These are phyloP conservation scores for Drosophila kuntzei DNA, from an alignment of 2,888 invertebrate species.

Conservation along the genomic window DNA sequence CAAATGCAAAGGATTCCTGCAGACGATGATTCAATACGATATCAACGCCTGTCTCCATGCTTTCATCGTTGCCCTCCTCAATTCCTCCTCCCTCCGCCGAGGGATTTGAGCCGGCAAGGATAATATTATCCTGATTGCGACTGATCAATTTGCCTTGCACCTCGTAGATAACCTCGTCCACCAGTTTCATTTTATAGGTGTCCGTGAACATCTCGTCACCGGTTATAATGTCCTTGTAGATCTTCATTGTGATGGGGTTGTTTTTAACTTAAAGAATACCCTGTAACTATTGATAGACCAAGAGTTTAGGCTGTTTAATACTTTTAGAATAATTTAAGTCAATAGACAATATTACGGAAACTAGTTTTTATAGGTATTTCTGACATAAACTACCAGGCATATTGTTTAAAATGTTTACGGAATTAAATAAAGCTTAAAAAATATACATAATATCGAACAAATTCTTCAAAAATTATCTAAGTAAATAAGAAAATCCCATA, in stretches of 20 bases:
- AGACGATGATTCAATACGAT: slow-evolving; percentile 97
- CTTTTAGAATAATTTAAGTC: background rate
- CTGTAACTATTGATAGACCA: background rate
- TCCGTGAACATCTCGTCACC: slow-evolving; percentile 99
- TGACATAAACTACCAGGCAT: background rate
- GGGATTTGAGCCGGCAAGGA: slow-evolving; percentile 95
- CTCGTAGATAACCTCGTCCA: slow-evolving; percentile 97
- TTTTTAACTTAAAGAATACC: background rate
- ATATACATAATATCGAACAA: too few species aligned
- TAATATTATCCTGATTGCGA: slow-evolving; percentile 90
- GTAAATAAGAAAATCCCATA: too few species aligned
- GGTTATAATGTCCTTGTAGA: slow-evolving; percentile 97
- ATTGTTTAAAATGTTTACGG: too few species aligned
- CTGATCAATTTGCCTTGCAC: slow-evolving; percentile 94
- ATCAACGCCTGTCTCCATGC: slow-evolving; percentile 94
- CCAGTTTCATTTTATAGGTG: slow-evolving; percentile 95
- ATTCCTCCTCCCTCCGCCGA: slow-evolving; percentile 93
- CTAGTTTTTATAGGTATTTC: background rate
- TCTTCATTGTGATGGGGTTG: slow-evolving; percentile 89
- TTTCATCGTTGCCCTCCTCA: slow-evolving; percentile 91
- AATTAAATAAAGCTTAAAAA: too few species aligned
- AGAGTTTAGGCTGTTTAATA: background rate
- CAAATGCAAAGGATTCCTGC: slow-evolving; percentile 93
- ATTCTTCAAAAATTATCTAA: too few species aligned
- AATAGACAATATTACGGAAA: background rate